These are phyloP conservation scores for Halocynthia aurantium DNA, from an alignment of 23 tunicate genomes.

Conservation along the genomic window DNA sequence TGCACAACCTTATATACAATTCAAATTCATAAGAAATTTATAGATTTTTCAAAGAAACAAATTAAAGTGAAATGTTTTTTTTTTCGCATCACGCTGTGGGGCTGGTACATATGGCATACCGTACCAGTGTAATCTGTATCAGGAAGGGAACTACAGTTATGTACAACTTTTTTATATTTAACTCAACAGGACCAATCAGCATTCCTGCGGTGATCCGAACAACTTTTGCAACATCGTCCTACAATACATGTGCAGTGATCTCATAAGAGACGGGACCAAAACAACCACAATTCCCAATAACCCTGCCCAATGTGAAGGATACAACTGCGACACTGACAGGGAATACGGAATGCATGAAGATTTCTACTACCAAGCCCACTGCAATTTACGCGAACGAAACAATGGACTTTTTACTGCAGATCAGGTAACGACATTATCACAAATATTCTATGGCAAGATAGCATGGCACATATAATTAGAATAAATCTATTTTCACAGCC, in stretches of 20 bases:
- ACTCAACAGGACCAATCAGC: conserved; percentile 23
- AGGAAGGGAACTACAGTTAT: too few relatives aligned
- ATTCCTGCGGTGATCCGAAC: conserved; percentile 25
- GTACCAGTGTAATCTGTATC: too few relatives aligned
- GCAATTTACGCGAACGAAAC: conserved; percentile 21
- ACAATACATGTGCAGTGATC: conserved; percentile 21
- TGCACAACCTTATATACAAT: background rate
- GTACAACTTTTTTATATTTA: background rate
- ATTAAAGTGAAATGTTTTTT: too few relatives aligned
- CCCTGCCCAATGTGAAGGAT: conserved; percentile 11
- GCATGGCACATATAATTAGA: too few relatives aligned
- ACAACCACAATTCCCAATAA: conserved; percentile 22
- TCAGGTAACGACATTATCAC: conserved; percentile 1
- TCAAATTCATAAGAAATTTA: too few relatives aligned
- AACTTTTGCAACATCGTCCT: conserved; percentile 16
- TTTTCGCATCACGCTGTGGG: too few relatives aligned
- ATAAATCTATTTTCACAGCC: too few relatives aligned
- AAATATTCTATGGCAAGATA: background rate
- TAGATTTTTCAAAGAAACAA: too few relatives aligned
- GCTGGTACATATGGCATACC: too few relatives aligned
- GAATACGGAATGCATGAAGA: conserved; percentile 38
- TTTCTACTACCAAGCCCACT: conserved; percentile 19
- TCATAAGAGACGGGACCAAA: conserved; percentile 21
- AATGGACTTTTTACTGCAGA: conserved; percentile 25
- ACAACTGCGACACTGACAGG: conserved; percentile 10